Evolutionary conservation across 2,113 vertebrate species (phyloP).

Genomic region (Irena cyanogastra): DNA sequence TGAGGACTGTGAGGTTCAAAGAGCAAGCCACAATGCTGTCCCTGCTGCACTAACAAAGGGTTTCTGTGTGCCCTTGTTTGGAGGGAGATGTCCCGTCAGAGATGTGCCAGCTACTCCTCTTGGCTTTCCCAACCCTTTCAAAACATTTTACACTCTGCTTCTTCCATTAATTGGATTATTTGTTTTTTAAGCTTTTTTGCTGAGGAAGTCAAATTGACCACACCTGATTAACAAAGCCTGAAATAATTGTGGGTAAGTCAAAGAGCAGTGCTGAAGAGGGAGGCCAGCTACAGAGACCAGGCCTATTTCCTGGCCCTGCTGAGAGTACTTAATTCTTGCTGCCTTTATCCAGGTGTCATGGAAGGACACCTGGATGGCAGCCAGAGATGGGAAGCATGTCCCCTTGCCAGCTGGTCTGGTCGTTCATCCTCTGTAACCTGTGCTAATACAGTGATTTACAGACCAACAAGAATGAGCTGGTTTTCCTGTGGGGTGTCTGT

Average conservation of each 20-base stretch:
- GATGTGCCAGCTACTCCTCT: neutral
- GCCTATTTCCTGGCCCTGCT: neutral
- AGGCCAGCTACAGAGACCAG: neutral
- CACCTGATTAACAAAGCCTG: conserved; percentile 19
- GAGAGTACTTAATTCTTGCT: neutral
- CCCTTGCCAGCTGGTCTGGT: neutral
- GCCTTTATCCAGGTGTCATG: neutral
- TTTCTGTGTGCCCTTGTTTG: neutral
- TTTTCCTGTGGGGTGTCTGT: neutral
- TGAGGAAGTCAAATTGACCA: conserved; percentile 32
- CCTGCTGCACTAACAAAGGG: neutral
- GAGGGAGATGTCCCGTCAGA: neutral
- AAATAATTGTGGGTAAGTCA: conserved; percentile 3
- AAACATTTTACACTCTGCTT: conserved; percentile 44
- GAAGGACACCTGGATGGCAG: neutral
- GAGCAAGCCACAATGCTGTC: neutral
- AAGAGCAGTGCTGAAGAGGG: neutral
- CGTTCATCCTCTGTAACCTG: neutral
- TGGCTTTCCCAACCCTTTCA: conserved; percentile 2
- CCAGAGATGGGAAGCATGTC: neutral
- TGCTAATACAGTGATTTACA: neutral
- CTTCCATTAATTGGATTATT: conserved; percentile 50
- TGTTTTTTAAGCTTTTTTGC: conserved; percentile 32
- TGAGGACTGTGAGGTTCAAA: neutral
- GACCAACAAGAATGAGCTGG: neutral